phyloP scores from a whole-genome alignment of 2,797 vertebrate species.

The Anisognathus igniventris region DNA sequence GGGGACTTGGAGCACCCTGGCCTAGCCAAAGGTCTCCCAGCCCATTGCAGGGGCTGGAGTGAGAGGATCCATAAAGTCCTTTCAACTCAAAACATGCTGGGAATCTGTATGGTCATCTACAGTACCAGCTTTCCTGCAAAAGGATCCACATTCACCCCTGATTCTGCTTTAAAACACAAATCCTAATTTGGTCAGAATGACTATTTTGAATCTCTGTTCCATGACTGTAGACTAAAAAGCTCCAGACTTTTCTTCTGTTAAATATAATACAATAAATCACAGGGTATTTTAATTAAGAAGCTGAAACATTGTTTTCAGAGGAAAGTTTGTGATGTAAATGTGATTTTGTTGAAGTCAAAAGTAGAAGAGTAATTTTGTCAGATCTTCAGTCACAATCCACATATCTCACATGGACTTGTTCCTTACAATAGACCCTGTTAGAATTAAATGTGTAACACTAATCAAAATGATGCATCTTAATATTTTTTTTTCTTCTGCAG shows the following conservation, averaged over 20 bases:
- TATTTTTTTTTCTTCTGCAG: slow-evolving; percentile 69
- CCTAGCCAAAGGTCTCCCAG: neutral
- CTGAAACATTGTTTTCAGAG: neutral
- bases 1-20: accelerated
- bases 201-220: neutral
- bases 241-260: neutral
- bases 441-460: neutral
- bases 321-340: neutral
- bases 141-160: neutral
- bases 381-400: neutral
- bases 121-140: neutral
- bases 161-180: neutral
- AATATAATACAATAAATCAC: neutral
- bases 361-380: neutral
- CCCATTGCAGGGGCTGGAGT: neutral
- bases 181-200: neutral
- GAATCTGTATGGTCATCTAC: neutral
- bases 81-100: neutral
- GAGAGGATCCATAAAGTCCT: neutral
- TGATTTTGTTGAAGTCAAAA: neutral
- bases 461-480: neutral
- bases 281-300: neutral
- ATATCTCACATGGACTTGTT: accelerated
- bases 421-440: accelerated
- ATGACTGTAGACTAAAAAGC: neutral